Percentiles rank a stretch among this genome's conserved stretches.
Conservation (phyloP, 2,113 vertebrate species). For the Cariama cristata region DNA sequence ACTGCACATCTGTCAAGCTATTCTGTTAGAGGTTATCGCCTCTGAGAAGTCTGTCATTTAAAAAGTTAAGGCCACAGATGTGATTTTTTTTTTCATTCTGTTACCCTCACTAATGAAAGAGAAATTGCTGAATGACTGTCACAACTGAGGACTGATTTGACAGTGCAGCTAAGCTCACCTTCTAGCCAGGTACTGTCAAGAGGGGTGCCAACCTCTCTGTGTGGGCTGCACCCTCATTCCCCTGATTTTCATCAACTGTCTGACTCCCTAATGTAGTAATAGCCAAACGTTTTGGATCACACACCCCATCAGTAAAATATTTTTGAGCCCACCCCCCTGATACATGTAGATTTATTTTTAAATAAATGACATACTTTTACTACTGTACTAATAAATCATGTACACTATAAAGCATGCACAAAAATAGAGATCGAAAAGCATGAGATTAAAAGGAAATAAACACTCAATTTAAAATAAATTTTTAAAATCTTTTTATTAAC, state of each 20-base stretch:
- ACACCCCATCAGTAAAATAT: neutral
- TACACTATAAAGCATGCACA: neutral
- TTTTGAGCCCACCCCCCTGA: neutral
- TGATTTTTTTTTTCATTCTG: neutral
- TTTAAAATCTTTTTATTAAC: neutral
- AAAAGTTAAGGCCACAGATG: neutral
- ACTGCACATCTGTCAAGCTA: neutral
- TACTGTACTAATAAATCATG: neutral
- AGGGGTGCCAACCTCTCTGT: rapidly evolving
- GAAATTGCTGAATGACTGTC: neutral
- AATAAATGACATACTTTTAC: neutral
- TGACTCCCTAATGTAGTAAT: neutral
- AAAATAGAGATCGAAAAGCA: neutral
- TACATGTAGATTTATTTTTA: neutral
- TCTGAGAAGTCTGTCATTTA: neutral
- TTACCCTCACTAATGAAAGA: neutral
- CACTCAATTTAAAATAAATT: neutral
- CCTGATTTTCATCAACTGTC: neutral
- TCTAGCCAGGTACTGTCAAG: neutral
- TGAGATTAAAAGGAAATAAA: neutral
- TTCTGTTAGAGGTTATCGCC: neutral
- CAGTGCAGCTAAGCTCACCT: neutral
- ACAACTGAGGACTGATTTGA: neutral
- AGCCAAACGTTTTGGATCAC: neutral
- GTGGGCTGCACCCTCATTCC: neutral